These are phyloP conservation scores for Iguana delicatissima DNA, from an alignment of 2,797 vertebrate genomes.

Conservation along the genomic window DNA sequence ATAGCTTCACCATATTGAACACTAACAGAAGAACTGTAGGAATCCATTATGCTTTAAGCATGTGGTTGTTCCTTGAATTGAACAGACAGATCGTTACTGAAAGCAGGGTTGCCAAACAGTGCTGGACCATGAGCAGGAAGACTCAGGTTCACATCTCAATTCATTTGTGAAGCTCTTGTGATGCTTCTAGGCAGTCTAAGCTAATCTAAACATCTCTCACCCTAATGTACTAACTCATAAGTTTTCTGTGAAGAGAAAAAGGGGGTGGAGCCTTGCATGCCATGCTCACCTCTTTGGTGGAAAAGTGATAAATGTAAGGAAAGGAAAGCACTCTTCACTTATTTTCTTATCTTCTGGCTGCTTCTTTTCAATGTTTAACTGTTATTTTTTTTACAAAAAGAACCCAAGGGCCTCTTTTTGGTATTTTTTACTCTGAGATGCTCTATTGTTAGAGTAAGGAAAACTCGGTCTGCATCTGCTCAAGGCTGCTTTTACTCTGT, in stretches of 20 bases:
- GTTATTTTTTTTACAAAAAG: neutral
- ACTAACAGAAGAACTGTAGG: neutral
- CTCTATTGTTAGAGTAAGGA: neutral
- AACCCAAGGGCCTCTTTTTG: neutral
- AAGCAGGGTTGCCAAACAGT: no score
- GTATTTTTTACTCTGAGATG: neutral
- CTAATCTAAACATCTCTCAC: neutral
- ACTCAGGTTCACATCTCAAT: no score
- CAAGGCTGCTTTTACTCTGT: neutral
- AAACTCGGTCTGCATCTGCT: neutral
- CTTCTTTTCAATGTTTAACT: neutral
- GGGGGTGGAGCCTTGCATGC: neutral
- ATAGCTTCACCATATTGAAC: neutral
- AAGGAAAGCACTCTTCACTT: neutral
- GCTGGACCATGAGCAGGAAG: no score
- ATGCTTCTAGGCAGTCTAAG: neutral
- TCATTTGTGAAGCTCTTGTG: neutral
- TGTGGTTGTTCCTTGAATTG: neutral
- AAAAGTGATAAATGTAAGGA: neutral
- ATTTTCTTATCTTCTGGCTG: neutral
- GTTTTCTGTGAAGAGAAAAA: neutral
- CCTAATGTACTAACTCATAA: neutral
- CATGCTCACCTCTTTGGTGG: neutral
- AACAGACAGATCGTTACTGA: neutral
- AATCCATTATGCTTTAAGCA: neutral